Conservation (phyloP, 2,113 vertebrate genomes). For the Anolis carolinensis region DNA sequence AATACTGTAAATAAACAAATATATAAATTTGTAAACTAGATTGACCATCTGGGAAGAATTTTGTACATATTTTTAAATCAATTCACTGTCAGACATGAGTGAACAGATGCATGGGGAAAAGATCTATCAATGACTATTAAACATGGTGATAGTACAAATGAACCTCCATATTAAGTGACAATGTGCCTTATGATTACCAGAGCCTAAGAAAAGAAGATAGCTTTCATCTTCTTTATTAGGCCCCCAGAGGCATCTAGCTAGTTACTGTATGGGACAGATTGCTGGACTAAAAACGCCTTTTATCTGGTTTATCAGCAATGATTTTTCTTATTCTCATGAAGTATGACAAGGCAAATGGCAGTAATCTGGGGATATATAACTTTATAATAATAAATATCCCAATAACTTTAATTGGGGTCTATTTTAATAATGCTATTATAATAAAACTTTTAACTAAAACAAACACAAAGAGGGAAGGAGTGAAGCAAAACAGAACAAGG, state of each 20-base stretch:
- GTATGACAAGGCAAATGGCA: not conserved
- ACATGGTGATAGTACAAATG: not conserved
- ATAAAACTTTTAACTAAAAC: not conserved
- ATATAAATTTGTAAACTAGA: not conserved
- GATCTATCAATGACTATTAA: not conserved
- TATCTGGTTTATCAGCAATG: not conserved
- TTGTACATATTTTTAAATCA: not conserved
- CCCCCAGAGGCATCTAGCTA: not conserved
- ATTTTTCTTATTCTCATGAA: not conserved
- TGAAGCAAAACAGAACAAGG: not conserved
- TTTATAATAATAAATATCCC: too few relatives aligned
- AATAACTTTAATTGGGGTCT: too few relatives aligned
- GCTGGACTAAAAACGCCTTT: not conserved
- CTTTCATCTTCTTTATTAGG: not conserved
- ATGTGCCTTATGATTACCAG: not conserved
- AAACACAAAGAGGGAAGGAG: not conserved
- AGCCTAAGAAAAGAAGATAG: not conserved
- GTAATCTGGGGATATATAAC: not conserved
- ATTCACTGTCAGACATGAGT: not conserved
- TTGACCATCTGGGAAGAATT: not conserved
- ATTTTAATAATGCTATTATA: not conserved
- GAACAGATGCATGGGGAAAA: not conserved
- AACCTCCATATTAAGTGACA: not conserved
- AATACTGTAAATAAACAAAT: not conserved
- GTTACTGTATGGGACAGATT: not conserved